Percentiles rank a stretch among this genome's conserved stretches.
These are phyloP conservation scores for Lutjanus erythropterus DNA, from an alignment of 2,113 vertebrate genomes.

Conservation along the genomic window DNA sequence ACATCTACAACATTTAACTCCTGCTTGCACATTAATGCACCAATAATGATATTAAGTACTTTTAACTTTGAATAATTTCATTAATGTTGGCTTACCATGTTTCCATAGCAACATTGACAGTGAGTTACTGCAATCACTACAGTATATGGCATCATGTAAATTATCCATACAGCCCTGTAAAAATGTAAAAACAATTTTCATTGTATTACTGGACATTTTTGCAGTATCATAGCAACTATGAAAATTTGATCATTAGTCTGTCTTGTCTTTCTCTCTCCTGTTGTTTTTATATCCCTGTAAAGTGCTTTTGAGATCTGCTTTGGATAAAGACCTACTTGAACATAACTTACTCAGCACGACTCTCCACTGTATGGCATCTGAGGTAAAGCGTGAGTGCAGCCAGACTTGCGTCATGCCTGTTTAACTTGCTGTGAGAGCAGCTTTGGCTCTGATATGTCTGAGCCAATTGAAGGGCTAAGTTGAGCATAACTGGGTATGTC, in stretches of 20 bases:
- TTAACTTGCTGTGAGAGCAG: constrained; percentile 38
- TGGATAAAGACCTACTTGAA: neutral
- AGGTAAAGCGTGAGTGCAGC: neutral
- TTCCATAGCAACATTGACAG: neutral
- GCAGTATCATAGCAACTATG: neutral
- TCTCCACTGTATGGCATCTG: constrained; percentile 3
- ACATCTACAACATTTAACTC: neutral
- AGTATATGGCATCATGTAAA: too few species aligned
- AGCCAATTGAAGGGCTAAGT: constrained; percentile 34
- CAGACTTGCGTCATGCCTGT: constrained; percentile 11
- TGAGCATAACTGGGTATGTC: constrained; percentile 44
- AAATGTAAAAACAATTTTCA: neutral
- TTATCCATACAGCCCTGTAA: neutral
- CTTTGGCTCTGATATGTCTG: constrained; percentile 26
- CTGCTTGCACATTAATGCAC: neutral
- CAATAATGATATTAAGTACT: neutral
- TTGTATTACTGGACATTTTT: neutral
- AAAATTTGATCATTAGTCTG: neutral
- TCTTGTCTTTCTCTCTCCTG: neutral
- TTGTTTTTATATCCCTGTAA: neutral
- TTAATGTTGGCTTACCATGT: neutral
- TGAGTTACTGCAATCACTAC: constrained; percentile 3
- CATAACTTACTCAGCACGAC: neutral
- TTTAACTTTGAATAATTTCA: neutral
- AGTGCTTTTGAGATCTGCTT: neutral